Percentiles rank a stretch among this genome's conserved stretches.
Conservation (phyloP, 2,113 vertebrate species). For the Gallinago paraguaiae region DNA sequence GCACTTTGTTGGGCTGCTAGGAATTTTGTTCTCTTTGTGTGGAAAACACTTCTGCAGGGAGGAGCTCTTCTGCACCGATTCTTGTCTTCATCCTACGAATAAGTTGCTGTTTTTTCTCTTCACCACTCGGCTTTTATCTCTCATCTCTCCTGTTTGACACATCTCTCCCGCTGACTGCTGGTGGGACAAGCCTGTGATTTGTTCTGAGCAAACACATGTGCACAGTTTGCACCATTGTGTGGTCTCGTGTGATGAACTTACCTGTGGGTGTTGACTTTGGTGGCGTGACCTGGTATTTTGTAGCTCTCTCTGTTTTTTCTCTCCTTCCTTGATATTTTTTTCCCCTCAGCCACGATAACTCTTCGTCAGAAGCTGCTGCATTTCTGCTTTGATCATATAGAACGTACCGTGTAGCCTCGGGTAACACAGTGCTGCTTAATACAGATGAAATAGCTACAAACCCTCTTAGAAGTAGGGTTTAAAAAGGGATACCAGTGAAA, state of each 20-base stretch:
- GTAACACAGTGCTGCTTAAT: slow-evolving; percentile 20
- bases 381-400: slow-evolving; percentile 63
- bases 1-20: not conserved
- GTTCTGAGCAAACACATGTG: not conserved
- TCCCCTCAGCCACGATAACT: slow-evolving; percentile 39
- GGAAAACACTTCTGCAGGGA: not conserved
- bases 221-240: not conserved
- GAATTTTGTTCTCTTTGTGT: not conserved
- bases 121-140: slow-evolving; percentile 20
- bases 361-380: slow-evolving; percentile 44
- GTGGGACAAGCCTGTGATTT: not conserved
- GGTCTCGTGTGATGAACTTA: slow-evolving; percentile 29
- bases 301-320: not conserved
- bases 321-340: slow-evolving; percentile 36
- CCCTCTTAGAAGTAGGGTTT: slow-evolving; percentile 63
- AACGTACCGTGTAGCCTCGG: slow-evolving; percentile 21
- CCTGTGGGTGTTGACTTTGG: slow-evolving; percentile 56
- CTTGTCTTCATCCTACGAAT: slow-evolving; percentile 14
- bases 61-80: not conserved
- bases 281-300: slow-evolving; percentile 50
- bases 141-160: not conserved
- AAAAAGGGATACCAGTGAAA: slow-evolving; percentile 73
- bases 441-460: slow-evolving; percentile 67
- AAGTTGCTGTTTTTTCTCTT: slow-evolving; percentile 21
- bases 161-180: slow-evolving; percentile 25